Percentiles rank a stretch among this genome's conserved stretches.
Evolutionary conservation across 30 jellyfish, hydroid and myxozoan genomes (phyloP).

Genomic region (Aurelia aurita): DNA sequence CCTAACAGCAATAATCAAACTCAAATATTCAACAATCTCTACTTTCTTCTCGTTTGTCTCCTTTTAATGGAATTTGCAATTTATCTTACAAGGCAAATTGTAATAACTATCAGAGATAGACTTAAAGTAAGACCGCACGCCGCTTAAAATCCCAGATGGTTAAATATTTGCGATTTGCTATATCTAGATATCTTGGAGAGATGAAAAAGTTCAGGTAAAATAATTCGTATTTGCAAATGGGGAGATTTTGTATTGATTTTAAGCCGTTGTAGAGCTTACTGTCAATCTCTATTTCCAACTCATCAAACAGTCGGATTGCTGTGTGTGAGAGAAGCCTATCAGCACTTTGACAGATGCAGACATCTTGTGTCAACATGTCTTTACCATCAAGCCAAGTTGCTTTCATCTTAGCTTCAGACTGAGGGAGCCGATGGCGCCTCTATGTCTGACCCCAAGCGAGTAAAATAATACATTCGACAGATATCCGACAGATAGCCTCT

Average conservation of each 20-base stretch:
- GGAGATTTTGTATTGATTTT: constrained; percentile 51
- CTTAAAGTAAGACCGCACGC: constrained; percentile 52
- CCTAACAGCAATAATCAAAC: too few species aligned
- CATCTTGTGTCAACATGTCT: constrained; percentile 85
- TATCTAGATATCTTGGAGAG: background rate
- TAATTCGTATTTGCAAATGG: constrained; percentile 36
- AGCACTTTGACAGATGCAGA: constrained; percentile 68
- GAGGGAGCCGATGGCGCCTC: constrained; percentile 93
- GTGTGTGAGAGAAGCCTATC: constrained; percentile 69
- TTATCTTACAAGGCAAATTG: too few species aligned
- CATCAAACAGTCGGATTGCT: constrained; percentile 71
- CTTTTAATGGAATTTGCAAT: too few species aligned
- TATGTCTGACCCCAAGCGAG: constrained; percentile 84
- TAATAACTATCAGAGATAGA: constrained; percentile 30
- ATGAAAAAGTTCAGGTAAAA: constrained; percentile 22
- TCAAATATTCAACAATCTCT: too few species aligned
- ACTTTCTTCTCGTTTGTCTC: too few species aligned
- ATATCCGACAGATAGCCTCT: constrained; percentile 35
- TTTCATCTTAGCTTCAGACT: constrained; percentile 74
- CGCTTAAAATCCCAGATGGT: constrained; percentile 6
- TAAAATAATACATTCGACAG: constrained; percentile 55
- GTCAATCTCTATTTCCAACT: constrained; percentile 59
- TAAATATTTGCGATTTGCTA: constrained; percentile 39
- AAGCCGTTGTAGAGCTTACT: constrained; percentile 17
- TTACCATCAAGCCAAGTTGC: constrained; percentile 61